These are phyloP conservation scores for Drosophila picticornis DNA, from an alignment of 2,888 invertebrate species.

Conservation along the genomic window DNA sequence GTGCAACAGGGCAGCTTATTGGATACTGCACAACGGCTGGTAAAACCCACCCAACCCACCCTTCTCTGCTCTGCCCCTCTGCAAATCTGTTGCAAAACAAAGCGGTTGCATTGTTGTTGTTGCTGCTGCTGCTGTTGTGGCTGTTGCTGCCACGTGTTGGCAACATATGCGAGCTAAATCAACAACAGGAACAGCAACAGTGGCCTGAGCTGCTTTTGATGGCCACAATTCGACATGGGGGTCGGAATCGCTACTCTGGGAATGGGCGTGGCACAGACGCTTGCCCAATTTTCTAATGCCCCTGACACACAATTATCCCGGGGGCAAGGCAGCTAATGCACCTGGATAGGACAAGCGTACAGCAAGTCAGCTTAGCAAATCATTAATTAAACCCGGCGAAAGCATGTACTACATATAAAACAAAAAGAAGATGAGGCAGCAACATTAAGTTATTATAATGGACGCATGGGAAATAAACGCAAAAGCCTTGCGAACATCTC, in stretches of 20 bases:
- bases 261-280: slow-evolving; percentile 29
- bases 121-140: slow-evolving; percentile 30
- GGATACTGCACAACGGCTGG: slow-evolving; percentile 12
- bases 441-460: slow-evolving; percentile 66
- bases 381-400: slow-evolving; percentile 69
- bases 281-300: slow-evolving; percentile 55
- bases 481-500: slow-evolving; percentile 46
- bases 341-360: slow-evolving; percentile 27
- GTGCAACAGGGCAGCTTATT: slow-evolving; percentile 53
- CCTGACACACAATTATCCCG: slow-evolving; percentile 70
- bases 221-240: slow-evolving; percentile 38
- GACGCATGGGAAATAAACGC: slow-evolving; percentile 69
- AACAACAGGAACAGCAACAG: slow-evolving; percentile 40
- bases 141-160: slow-evolving; percentile 70
- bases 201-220: slow-evolving; percentile 40
- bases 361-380: slow-evolving; percentile 62
- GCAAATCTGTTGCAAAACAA: slow-evolving; percentile 54
- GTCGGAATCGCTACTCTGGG: slow-evolving; percentile 8
- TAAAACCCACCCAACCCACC: not conserved
- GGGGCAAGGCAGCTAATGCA: slow-evolving; percentile 12
- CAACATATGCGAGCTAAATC: slow-evolving; percentile 61
- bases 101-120: slow-evolving; percentile 36
- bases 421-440: slow-evolving; percentile 8
- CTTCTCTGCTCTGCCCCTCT: not conserved
- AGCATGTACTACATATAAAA: slow-evolving; percentile 21